phyloP scores from a whole-genome alignment of 92 coral and sea anemone species.

The Metridium senile region DNA sequence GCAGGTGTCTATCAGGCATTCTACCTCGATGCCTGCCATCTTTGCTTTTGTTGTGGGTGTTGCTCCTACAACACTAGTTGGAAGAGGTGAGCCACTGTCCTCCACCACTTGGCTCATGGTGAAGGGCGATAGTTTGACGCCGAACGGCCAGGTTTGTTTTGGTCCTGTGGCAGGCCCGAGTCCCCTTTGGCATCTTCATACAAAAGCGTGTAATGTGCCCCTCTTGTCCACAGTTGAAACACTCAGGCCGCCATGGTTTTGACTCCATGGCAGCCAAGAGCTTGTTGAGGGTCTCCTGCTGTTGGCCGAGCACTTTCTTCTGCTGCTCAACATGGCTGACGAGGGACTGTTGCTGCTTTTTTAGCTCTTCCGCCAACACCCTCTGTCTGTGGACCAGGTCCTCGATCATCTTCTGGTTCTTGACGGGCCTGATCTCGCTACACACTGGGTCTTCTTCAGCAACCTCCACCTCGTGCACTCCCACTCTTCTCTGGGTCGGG shows the following conservation, averaged over 20 bases:
- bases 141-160: background rate
- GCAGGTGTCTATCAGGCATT: constrained; percentile 54
- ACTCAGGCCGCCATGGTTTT: background rate
- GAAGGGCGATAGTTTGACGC: constrained; percentile 39
- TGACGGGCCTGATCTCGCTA: background rate
- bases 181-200: constrained; percentile 6
- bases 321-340: background rate
- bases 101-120: constrained; percentile 40
- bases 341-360: constrained; percentile 21
- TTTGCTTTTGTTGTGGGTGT: constrained; percentile 31
- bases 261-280: background rate
- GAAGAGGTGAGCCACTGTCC: constrained; percentile 42
- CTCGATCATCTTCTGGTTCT: background rate
- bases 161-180: background rate
- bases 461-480: background rate
- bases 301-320: background rate
- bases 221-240: constrained; percentile 26
- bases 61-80: background rate
- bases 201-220: constrained; percentile 23
- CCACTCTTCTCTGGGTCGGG: background rate
- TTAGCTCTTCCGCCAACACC: constrained; percentile 25
- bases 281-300: constrained; percentile 10
- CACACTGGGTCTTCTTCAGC: background rate
- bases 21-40: constrained; percentile 45
- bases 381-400: constrained; percentile 26